A percentile compares a stretch with the other conserved stretches of the same genome.
phyloP scores from a whole-genome alignment of 2,888 invertebrate species.

The Metalampra italica region DNA sequence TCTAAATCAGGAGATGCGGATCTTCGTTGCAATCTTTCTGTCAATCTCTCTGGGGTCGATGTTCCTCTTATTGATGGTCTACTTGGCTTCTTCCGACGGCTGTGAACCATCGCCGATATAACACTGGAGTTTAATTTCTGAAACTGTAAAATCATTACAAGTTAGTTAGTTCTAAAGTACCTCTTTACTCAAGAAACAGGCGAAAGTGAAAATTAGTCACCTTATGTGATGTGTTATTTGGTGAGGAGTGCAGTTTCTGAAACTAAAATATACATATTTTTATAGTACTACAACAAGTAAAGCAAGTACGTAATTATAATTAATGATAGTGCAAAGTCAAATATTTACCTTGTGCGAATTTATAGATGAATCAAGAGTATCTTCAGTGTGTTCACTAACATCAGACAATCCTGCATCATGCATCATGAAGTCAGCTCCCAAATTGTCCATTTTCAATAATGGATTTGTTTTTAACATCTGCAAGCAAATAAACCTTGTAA shows the following conservation, averaged over 20 bases:
- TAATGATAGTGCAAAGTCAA: background rate
- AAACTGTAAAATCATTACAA: conserved; percentile 33
- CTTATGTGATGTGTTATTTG: background rate
- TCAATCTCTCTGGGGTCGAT: conserved; percentile 44
- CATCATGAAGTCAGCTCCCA: conserved; percentile 41
- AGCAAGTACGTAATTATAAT: background rate
- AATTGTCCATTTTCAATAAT: conserved; percentile 49
- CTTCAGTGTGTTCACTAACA: conserved; percentile 60
- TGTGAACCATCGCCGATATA: conserved; percentile 67
- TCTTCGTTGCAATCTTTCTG: conserved; percentile 54
- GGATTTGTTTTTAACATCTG: conserved; percentile 70
- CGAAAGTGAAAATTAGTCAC: background rate
- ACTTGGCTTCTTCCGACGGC: conserved; percentile 55
- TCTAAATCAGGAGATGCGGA: conserved; percentile 67
- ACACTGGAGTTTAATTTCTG: conserved; percentile 61
- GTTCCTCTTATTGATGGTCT: conserved; percentile 46
- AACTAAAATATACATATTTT: background rate
- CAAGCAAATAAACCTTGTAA: conserved; percentile 18
- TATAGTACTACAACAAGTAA: too few relatives aligned
- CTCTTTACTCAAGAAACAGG: background rate
- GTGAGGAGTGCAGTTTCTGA: background rate
- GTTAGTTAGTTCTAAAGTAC: background rate
- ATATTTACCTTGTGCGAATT: conserved; percentile 46
- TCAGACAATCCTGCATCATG: conserved; percentile 62
- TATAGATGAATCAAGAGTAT: conserved; percentile 52